Conservation (phyloP, 1,140 invertebrate species). For the Myzus persicae region DNA sequence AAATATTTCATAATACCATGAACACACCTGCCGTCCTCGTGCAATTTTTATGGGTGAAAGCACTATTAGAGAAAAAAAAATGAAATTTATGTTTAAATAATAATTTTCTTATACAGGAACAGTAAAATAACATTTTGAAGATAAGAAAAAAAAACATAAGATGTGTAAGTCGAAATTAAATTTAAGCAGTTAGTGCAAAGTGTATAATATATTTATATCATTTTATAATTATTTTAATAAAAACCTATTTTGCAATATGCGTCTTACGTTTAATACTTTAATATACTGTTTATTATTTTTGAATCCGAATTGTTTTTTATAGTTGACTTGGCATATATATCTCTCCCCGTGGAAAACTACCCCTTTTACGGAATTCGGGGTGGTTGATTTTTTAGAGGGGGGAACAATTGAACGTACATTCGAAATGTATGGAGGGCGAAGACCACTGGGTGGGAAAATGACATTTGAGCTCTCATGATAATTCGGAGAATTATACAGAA, state of each 20-base stretch:
- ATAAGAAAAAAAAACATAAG: neutral
- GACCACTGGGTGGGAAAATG: slow-evolving; percentile 16
- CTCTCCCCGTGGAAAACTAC: slow-evolving; percentile 12
- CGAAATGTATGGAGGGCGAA: neutral
- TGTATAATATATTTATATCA: neutral
- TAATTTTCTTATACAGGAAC: neutral
- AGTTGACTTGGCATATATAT: slow-evolving; percentile 18
- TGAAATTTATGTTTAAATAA: neutral
- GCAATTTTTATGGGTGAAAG: neutral
- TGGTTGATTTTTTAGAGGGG: neutral
- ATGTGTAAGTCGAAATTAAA: neutral
- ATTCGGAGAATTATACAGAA: neutral
- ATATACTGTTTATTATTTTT: slow-evolving; percentile 3
- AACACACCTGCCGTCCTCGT: neutral
- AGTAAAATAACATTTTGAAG: neutral
- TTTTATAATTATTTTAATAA: neutral
- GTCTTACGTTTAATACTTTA: neutral
- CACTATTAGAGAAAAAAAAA: neutral
- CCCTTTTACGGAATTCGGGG: slow-evolving; percentile 15
- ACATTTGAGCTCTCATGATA: slow-evolving; percentile 24
- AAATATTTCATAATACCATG: neutral
- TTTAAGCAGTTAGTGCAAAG: neutral
- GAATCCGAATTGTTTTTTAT: neutral
- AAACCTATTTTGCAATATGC: neutral
- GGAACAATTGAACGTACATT: slow-evolving; percentile 19